A percentile compares a stretch with the other conserved stretches of the same genome.
Conservation (phyloP, 1,140 invertebrate species). For the Drosophila orena region DNA sequence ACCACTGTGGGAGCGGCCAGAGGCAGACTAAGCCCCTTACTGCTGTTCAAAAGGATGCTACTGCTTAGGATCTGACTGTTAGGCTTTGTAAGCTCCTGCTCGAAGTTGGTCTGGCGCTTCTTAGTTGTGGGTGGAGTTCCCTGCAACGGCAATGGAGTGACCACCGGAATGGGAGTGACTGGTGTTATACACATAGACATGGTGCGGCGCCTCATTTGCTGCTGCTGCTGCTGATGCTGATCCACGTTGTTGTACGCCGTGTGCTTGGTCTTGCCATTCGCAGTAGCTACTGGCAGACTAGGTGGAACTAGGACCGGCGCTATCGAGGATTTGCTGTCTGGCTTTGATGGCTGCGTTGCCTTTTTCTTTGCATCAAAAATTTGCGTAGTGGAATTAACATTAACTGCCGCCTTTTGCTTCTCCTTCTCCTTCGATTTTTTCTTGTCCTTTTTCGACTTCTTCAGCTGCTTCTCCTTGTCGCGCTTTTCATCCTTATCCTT, state of each 20-base stretch:
- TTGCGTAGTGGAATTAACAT: neutral
- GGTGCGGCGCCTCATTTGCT: conserved; percentile 58
- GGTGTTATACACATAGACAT: conserved; percentile 66
- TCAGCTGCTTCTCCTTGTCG: conserved; percentile 58
- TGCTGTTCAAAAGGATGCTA: conserved; percentile 71
- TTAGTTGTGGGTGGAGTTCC: conserved; percentile 35
- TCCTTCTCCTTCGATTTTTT: conserved; percentile 71
- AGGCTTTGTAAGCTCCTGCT: conserved; percentile 76
- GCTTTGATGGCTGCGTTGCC: conserved; percentile 11
- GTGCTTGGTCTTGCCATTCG: conserved; percentile 61
- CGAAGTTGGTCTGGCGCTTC: conserved; percentile 79
- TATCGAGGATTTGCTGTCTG: conserved; percentile 12
- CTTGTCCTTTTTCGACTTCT: conserved; percentile 70
- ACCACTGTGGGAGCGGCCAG: neutral
- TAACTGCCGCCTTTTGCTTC: conserved; percentile 39
- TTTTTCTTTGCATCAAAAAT: conserved; percentile 52
- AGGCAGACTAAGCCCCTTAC: conserved; percentile 29
- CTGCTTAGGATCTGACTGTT: conserved; percentile 75
- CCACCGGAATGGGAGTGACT: neutral
- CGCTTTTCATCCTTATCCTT: conserved; percentile 68
- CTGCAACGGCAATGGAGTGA: neutral
- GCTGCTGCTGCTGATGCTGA: conserved; percentile 34
- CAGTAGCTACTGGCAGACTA: conserved; percentile 1
- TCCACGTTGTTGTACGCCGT: conserved; percentile 13
- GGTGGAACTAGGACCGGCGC: conserved; percentile 6